A percentile compares a stretch with the other conserved stretches of the same genome.
These are phyloP conservation scores for Apodemia duryi DNA, from an alignment of 2,888 invertebrate genomes.

Conservation along the genomic window DNA sequence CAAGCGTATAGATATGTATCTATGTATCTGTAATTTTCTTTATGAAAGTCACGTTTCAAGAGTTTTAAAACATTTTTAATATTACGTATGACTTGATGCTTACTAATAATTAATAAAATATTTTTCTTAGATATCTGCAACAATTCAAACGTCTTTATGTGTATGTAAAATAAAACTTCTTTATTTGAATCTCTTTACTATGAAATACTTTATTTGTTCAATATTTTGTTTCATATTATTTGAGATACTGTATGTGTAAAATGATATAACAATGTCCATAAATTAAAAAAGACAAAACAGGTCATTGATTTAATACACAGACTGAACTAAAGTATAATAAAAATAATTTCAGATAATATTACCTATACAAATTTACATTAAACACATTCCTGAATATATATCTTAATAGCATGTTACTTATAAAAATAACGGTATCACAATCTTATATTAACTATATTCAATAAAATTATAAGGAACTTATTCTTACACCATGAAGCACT, in stretches of 20 bases:
- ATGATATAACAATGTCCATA: conserved; percentile 33
- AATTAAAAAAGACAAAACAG: conserved; percentile 40
- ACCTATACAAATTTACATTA: conserved; percentile 55
- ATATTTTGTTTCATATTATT: conserved; percentile 51
- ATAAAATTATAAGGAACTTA: conserved; percentile 73
- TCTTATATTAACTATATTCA: conserved; percentile 63
- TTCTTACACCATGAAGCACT: conserved; percentile 64
- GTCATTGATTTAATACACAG: conserved; percentile 32
- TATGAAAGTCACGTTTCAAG: no score
- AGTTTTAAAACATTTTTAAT: no score
- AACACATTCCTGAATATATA: conserved; percentile 50
- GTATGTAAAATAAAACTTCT: conserved; percentile 35
- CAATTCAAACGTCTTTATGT: no score
- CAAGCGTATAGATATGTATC: no score
- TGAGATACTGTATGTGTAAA: conserved; percentile 28
- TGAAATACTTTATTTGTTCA: conserved; percentile 61
- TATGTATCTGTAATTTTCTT: no score
- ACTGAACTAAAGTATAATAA: conserved; percentile 22
- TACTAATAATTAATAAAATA: background rate
- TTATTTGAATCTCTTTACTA: conserved; percentile 56
- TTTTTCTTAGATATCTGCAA: no score
- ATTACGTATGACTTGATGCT: no score
- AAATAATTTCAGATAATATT: conserved; percentile 55
- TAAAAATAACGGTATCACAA: conserved; percentile 74
- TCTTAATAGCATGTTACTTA: conserved; percentile 58